These are phyloP conservation scores for Drosophila nasuta DNA, from an alignment of 1,140 invertebrate species.

Conservation along the genomic window DNA sequence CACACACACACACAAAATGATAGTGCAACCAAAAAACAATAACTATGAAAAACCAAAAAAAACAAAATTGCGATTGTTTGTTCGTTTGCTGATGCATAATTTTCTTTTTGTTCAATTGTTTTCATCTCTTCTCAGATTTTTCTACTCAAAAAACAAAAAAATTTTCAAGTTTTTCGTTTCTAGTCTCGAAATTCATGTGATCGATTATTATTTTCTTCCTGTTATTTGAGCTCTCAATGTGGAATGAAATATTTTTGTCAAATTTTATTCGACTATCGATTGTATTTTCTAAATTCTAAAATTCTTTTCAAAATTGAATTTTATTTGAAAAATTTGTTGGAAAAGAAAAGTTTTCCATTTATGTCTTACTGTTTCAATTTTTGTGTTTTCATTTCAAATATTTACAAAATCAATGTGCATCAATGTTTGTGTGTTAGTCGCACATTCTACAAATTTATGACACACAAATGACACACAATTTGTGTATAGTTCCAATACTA, in stretches of 20 bases:
- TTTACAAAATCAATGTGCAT: conserved; percentile 55
- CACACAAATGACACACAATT: conserved; percentile 44
- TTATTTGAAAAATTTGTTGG: conserved; percentile 4
- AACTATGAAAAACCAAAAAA: conserved; percentile 47
- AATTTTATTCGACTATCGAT: conserved; percentile 22
- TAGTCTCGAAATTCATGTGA: conserved; percentile 35
- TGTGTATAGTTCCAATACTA: conserved; percentile 41
- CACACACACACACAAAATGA: conserved; percentile 24
- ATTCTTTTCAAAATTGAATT: conserved; percentile 17
- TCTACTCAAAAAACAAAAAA: conserved; percentile 3
- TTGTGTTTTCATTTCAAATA: conserved; percentile 3
- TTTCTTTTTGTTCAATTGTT: conserved; percentile 47
- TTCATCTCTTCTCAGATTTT: conserved; percentile 16
- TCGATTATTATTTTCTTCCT: conserved; percentile 24
- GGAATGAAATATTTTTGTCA: conserved; percentile 62
- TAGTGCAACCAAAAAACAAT: conserved; percentile 30
- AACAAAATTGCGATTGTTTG: conserved; percentile 61
- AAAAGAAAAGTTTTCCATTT: conserved; percentile 17
- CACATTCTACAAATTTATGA: conserved; percentile 54
- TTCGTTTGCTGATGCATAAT: conserved; percentile 76
- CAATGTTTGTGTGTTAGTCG: conserved; percentile 68
- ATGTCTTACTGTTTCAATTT: conserved; percentile 32
- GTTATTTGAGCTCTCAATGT: conserved; percentile 68
- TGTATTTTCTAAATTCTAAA: conserved; percentile 51
- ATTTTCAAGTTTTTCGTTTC: conserved; percentile 23